Evolutionary conservation across 2,888 invertebrate species (phyloP), one percentile per base, ranked within the genome.

Genomic region (Caenorhabditis becei): DNA sequence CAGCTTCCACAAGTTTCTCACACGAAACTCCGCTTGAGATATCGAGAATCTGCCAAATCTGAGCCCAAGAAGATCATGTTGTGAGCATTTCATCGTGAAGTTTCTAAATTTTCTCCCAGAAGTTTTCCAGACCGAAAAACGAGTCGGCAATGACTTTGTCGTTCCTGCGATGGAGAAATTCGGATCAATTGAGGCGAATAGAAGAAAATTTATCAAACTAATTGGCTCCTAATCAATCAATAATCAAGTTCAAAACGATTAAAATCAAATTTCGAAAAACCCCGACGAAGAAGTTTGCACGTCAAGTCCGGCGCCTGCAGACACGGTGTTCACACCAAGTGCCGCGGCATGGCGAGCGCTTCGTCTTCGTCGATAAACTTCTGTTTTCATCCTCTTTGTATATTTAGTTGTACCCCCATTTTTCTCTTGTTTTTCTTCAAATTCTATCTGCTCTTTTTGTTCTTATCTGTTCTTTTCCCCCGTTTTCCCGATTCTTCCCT

Each of bases 251-350:
- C 18, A 47, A 47, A 47, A n/a, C 16, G 47, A 10, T 8, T 35
- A 10, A 35, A 35, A 35, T 35, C 10, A 35, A 35, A n/a, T n/a
- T n/a, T n/a, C n/a, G n/a, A n/a, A 16, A n/a, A 37, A 58, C 2
- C 14, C 8, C 16, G 47, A 35, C 14, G n/a, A 51, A 32, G 16
- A 37, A 49, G 35, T 16, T 26, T 11, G 37, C 53, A 37, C 65
- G 67, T 67, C 56, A 14, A 56, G 8, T 67, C 4, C 10, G 67
- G 32, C 41, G 67, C 16, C 2, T 56, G 26, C 44, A 26, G 37
- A 49, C 66, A 66, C 65, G 51, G 18, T 7, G 41, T 2, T 49
- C 51, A 5, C 41, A 5, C 41, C 41, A 14, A 41, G 41, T n/a
- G n/a, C n/a, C n/a, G n/a, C n/a, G n/a, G n/a, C n/a, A n/a, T n/a